Conservation (phyloP, 2,113 vertebrate genomes). For the Mastomys coucha region DNA sequence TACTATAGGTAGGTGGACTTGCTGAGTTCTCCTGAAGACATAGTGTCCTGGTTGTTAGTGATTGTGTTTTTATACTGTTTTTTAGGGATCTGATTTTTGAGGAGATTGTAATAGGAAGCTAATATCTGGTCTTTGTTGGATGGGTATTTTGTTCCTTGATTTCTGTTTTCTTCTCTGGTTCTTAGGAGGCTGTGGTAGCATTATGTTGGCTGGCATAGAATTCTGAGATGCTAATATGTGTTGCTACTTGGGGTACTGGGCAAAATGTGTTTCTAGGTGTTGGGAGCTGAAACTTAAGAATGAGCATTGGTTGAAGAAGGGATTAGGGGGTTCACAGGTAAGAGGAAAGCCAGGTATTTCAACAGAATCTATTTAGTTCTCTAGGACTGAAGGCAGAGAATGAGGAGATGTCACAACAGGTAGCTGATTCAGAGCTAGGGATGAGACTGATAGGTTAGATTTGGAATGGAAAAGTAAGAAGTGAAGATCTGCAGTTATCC, state of each 20-base stretch:
- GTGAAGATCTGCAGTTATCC: not conserved
- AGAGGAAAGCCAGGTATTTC: not conserved
- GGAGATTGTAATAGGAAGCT: not conserved
- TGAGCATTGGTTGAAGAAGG: too few relatives aligned
- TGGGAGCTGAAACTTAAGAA: not conserved
- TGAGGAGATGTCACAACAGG: not conserved
- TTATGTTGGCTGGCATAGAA: not conserved
- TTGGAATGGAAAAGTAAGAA: not conserved
- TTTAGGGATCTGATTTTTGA: not conserved
- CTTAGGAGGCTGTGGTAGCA: not conserved
- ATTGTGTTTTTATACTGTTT: not conserved
- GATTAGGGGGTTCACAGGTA: not conserved
- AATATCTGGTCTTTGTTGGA: not conserved
- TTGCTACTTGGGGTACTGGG: not conserved
- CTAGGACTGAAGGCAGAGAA: too few relatives aligned
- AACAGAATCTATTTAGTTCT: not conserved
- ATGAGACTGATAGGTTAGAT: not conserved
- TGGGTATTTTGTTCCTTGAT: not conserved
- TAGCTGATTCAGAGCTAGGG: not conserved
- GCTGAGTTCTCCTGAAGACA: not conserved
- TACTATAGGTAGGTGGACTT: not conserved
- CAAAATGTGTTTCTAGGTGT: not conserved
- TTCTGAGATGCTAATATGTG: not conserved
- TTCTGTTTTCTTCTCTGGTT: not conserved
- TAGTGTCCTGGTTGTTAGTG: not conserved